Conservation (phyloP, 2,888 invertebrate genomes). For the Caenorhabditis parvicauda region DNA sequence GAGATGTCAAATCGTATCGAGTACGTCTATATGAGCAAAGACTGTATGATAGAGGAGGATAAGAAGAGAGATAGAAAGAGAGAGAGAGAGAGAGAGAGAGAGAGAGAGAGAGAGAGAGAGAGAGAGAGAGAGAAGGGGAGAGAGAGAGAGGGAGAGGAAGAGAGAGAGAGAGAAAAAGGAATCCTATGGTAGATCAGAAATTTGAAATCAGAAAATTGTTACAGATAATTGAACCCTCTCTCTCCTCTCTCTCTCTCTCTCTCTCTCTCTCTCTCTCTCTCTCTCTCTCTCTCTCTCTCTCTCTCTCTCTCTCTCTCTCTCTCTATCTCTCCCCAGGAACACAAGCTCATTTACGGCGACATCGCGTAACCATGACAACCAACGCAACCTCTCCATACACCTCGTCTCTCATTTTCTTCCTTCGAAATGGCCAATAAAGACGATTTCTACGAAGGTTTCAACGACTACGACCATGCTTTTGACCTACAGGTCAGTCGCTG, state of each 20-base stretch:
- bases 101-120: too few species aligned
- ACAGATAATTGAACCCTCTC: slow-evolving; percentile 1
- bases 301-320: neutral
- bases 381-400: neutral
- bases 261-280: neutral
- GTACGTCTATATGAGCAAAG: too few species aligned
- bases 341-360: neutral
- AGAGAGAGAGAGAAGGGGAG: too few species aligned
- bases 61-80: too few species aligned
- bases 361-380: slow-evolving; percentile 5
- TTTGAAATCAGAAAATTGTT: too few species aligned
- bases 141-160: too few species aligned
- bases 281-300: slow-evolving; percentile 1
- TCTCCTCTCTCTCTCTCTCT: neutral
- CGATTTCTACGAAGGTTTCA: slow-evolving; percentile 61
- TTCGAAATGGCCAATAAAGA: slow-evolving; percentile 27
- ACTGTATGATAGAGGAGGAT: too few species aligned
- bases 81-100: too few species aligned
- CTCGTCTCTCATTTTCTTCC: neutral
- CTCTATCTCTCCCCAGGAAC: neutral
- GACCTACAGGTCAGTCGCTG: slow-evolving; percentile 55
- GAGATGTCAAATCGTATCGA: too few species aligned
- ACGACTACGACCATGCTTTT: slow-evolving; percentile 57
- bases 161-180: too few species aligned
- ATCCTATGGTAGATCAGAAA: too few species aligned